A percentile compares a stretch with the other conserved stretches of the same genome.
Conservation (phyloP, 2,797 vertebrate species). For the Melanotaenia parkinsoni region DNA sequence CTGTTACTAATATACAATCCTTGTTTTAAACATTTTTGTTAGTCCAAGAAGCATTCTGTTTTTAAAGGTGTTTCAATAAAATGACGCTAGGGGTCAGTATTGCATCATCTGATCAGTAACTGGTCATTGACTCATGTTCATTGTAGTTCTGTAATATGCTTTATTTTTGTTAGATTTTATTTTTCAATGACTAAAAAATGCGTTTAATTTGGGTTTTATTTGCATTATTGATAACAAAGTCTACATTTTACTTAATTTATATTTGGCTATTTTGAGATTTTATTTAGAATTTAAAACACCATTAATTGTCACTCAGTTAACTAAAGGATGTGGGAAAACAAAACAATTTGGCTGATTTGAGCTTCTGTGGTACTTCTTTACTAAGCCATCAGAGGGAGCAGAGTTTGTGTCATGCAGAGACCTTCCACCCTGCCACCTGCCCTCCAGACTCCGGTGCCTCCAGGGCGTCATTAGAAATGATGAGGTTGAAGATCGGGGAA, state of each 20-base stretch:
- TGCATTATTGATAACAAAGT: neutral
- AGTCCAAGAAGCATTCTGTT: neutral
- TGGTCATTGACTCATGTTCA: neutral
- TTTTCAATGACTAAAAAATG: neutral
- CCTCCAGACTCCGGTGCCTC: slow-evolving; percentile 67
- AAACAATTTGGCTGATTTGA: slow-evolving; percentile 14
- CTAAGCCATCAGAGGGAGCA: slow-evolving; percentile 39
- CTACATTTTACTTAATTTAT: neutral
- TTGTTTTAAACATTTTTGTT: neutral
- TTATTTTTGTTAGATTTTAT: neutral
- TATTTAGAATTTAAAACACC: neutral
- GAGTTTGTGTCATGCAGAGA: slow-evolving; percentile 48
- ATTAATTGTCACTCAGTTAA: neutral
- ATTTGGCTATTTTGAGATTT: neutral
- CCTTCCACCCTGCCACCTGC: slow-evolving; percentile 73
- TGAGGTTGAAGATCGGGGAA: slow-evolving; percentile 67
- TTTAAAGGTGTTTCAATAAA: slow-evolving; percentile 16
- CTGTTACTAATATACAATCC: neutral
- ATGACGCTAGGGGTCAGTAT: slow-evolving; percentile 69
- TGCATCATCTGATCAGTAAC: slow-evolving; percentile 27
- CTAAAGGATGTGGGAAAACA: neutral
- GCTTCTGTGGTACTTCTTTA: slow-evolving; percentile 11
- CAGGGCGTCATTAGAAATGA: slow-evolving; percentile 76
- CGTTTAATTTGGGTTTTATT: neutral
- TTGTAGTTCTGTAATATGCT: neutral